A percentile compares a stretch with the other conserved stretches of the same genome.
These are phyloP conservation scores for Lanius ludovicianus DNA, from an alignment of 2,113 vertebrate species.

Conservation along the genomic window DNA sequence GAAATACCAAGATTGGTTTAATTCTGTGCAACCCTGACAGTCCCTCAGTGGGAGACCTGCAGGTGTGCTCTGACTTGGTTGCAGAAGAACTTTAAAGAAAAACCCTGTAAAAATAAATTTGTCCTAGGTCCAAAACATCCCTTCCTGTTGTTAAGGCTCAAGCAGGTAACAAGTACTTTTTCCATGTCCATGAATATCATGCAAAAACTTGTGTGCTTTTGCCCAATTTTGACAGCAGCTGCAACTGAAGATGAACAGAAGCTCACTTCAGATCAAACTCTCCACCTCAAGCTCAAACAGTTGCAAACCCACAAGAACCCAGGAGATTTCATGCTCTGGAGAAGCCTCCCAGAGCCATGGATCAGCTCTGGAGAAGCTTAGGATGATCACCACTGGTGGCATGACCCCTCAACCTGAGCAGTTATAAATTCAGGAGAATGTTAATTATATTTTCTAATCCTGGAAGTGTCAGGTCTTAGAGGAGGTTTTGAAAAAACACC, in stretches of 20 bases:
- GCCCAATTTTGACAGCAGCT: neutral
- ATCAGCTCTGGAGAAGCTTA: neutral
- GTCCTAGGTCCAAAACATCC: neutral
- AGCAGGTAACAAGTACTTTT: neutral
- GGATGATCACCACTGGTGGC: neutral
- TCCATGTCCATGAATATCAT: neutral
- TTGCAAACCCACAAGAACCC: neutral
- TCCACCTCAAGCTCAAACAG: neutral
- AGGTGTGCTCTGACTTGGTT: neutral
- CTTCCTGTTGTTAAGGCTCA: neutral
- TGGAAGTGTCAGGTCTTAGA: neutral
- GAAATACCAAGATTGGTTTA: constrained; percentile 10
- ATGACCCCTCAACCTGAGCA: rapidly evolving
- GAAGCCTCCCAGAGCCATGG: neutral
- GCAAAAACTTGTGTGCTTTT: neutral
- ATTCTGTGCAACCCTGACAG: neutral
- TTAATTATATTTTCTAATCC: neutral
- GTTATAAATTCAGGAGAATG: neutral
- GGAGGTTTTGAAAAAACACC: neutral
- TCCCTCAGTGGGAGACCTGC: neutral
- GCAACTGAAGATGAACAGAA: neutral
- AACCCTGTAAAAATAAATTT: neutral
- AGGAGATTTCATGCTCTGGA: neutral
- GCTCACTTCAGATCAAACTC: neutral
- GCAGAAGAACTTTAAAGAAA: neutral